Evolutionary conservation across 2,888 invertebrate species (phyloP), one percentile per base, ranked within the genome.

Genomic region (Diploptera punctata): DNA sequence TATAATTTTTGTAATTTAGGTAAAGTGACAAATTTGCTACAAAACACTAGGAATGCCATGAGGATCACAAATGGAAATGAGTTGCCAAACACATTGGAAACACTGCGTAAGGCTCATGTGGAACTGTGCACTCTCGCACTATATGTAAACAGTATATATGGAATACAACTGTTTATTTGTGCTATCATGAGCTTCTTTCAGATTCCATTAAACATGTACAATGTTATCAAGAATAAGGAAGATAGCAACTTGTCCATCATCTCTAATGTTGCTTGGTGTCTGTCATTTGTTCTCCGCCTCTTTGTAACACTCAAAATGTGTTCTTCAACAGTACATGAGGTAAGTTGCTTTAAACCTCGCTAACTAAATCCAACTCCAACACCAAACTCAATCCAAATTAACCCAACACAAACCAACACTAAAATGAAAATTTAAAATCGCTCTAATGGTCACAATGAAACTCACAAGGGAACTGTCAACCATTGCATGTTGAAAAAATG

Each of bases 121-220:
- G 7, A 29, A 10, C 57, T 57, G 4, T 26, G 57, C 24, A 24
- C 18, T 16, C 9, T 24, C 1, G 18, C 21, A 16, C 10, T 10
- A 9, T 16, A 13, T 10, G 1, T 57, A 13, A 18, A 29, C n/a
- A 24, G 21, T 24, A 57, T 24, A 1, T 57, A 57, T 24, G 57
- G 57, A 16, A 13, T 24, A 29, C 57, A 57, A n/a, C 18, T 57
- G 24, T n/a, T 57, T 24, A 4, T 57, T 24, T 18, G 5, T 10
- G 57, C 21, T 5, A 10, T 29, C 13, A 13, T 57, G 10, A 57
- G 57, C 3, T 57, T 57, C n/a, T 10, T 57, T 5, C 57, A 57
- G 24, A 57, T 57, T 29, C 57, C 57, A 57, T 21, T 24, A 24
- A 57, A 29, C 18, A 24, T 57, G 57, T 57, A 57, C 57, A 57